Conservation (phyloP, 2,113 vertebrate genomes). For the Heteronetta atricapilla region DNA sequence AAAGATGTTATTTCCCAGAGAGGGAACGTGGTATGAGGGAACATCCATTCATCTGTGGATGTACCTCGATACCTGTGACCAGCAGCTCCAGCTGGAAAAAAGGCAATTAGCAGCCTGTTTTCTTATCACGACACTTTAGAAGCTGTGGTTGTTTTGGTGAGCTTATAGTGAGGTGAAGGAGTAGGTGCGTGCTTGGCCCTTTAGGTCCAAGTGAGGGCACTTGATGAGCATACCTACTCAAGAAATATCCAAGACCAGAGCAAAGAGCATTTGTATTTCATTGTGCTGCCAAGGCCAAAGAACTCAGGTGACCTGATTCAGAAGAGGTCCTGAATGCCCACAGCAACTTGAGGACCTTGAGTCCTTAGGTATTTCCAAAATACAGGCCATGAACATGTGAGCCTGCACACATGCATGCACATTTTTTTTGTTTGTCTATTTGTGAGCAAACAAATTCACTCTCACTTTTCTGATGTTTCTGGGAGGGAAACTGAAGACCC, state of each 20-base stretch:
- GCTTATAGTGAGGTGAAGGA: background rate
- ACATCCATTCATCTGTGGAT: background rate
- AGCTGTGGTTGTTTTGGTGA: background rate
- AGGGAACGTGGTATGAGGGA: fast-evolving
- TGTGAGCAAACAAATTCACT: background rate
- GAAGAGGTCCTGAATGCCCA: background rate
- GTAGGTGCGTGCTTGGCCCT: background rate
- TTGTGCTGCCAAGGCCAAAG: background rate
- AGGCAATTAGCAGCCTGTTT: background rate
- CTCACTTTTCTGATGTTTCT: background rate
- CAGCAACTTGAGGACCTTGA: background rate
- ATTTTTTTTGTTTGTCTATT: background rate
- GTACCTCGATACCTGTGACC: background rate
- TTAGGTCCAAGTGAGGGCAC: background rate
- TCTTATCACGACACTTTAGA: background rate
- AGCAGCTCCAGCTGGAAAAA: background rate
- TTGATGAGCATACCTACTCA: background rate
- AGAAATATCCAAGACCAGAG: constrained; percentile 13
- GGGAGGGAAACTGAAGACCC: background rate
- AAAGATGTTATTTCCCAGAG: background rate
- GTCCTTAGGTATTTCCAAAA: background rate
- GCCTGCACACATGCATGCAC: background rate
- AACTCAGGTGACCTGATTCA: background rate
- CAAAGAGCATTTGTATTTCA: background rate
- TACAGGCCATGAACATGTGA: background rate